These are phyloP conservation scores for Scotopteryx bipunctaria DNA, from an alignment of 2,888 invertebrate genomes.

Conservation along the genomic window DNA sequence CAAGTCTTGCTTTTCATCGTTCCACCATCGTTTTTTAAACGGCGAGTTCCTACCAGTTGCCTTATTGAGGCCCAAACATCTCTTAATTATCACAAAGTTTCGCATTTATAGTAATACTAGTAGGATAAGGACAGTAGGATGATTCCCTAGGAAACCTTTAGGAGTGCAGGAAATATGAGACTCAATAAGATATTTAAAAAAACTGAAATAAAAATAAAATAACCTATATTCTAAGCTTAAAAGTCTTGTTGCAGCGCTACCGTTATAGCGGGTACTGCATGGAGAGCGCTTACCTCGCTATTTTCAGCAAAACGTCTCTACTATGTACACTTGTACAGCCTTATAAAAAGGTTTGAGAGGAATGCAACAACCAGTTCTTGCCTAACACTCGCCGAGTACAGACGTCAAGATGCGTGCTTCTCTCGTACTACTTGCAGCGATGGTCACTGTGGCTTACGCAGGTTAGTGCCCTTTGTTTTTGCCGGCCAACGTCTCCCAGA, in stretches of 20 bases:
- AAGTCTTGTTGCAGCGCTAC: constrained; percentile 59
- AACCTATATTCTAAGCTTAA: too few species aligned
- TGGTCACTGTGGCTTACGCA: constrained; percentile 69
- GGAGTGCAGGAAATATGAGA: too few species aligned
- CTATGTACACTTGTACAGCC: constrained; percentile 50
- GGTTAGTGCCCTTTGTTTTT: constrained; percentile 80
- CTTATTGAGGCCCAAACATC: too few species aligned
- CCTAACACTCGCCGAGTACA: constrained; percentile 50
- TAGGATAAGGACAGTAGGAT: too few species aligned
- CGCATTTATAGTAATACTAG: too few species aligned
- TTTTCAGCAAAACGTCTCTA: constrained; percentile 49
- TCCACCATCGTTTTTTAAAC: too few species aligned
- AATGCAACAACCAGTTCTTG: constrained; percentile 64
- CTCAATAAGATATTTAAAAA: too few species aligned
- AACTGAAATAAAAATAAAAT: too few species aligned
- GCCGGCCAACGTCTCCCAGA: constrained; percentile 39
- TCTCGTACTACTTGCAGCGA: constrained; percentile 62
- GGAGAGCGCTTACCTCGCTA: constrained; percentile 50
- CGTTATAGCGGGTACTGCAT: constrained; percentile 60
- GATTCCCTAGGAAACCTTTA: too few species aligned
- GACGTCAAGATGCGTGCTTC: constrained; percentile 68
- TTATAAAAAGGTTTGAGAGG: constrained; percentile 63
- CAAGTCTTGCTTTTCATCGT: too few species aligned
- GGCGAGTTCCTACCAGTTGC: too few species aligned
- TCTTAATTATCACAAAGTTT: too few species aligned